Conservation (phyloP, 2,797 vertebrate species). For the Pantherophis vulpinus region DNA sequence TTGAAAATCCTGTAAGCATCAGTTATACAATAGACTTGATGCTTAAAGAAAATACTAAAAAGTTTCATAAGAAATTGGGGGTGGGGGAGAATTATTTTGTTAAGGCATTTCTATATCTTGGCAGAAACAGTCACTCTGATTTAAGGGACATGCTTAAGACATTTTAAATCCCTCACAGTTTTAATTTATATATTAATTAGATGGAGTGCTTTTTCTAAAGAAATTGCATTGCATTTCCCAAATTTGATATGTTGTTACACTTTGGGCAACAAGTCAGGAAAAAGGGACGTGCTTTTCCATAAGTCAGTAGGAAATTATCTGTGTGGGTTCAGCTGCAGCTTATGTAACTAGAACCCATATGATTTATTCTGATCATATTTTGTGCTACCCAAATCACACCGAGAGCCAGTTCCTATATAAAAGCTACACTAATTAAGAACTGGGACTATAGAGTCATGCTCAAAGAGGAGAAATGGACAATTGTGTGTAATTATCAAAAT, state of each 20-base stretch:
- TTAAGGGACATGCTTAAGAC: not conserved
- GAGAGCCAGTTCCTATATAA: not conserved
- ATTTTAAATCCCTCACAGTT: not conserved
- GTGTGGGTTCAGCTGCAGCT: not conserved
- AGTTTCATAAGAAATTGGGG: not conserved
- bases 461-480: not conserved
- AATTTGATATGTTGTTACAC: not conserved
- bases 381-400: not conserved
- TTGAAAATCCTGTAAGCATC: not conserved
- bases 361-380: not conserved
- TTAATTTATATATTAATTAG: not conserved
- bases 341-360: not conserved
- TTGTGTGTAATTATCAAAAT: not conserved
- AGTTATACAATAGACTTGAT: not conserved
- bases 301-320: not conserved
- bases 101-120: not conserved
- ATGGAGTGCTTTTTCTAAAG: not conserved
- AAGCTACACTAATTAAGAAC: not conserved
- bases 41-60: not conserved
- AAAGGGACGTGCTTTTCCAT: not conserved
- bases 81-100: not conserved
- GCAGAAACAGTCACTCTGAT: not conserved
- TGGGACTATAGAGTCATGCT: not conserved
- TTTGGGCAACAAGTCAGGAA: not conserved
- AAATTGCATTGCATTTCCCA: not conserved